Evolutionary conservation across 2,797 vertebrate species (phyloP).

Genomic region (Channa striata): DNA sequence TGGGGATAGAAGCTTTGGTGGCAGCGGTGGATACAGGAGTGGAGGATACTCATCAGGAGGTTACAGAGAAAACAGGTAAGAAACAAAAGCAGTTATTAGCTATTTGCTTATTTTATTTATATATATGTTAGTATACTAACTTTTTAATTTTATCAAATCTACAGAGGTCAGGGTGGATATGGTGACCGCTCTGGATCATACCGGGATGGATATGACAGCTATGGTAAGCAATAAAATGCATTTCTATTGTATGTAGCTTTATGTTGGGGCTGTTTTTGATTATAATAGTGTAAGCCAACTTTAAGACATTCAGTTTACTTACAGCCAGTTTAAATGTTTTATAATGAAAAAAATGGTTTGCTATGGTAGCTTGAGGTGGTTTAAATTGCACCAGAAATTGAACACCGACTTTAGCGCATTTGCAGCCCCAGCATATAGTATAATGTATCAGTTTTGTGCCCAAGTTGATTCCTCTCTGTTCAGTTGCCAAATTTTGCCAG

Average conservation of each 20-base stretch:
- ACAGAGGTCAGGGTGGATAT: constrained; percentile 82
- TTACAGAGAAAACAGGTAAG: constrained; percentile 77
- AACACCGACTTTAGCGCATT: not conserved
- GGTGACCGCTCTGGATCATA: constrained; percentile 81
- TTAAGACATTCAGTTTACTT: no score
- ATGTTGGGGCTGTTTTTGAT: constrained; percentile 72
- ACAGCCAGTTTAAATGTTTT: no score
- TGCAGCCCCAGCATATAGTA: constrained; percentile 65
- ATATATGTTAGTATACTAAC: no score
- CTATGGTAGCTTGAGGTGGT: not conserved
- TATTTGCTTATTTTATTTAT: no score
- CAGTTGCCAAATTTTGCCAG: constrained; percentile 46
- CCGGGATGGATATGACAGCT: constrained; percentile 85
- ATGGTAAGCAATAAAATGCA: constrained; percentile 78
- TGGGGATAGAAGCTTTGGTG: constrained; percentile 54
- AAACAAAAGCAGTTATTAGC: no score
- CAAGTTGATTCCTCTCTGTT: constrained; percentile 42
- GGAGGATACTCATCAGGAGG: constrained; percentile 64
- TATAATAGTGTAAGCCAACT: no score
- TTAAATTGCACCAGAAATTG: not conserved
- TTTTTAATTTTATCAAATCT: not conserved
- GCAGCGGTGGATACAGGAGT: constrained; percentile 60
- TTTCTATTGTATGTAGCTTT: constrained; percentile 31
- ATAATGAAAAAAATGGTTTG: not conserved
- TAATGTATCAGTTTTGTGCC: constrained; percentile 54